phyloP scores from a whole-genome alignment of 2,888 invertebrate genomes.

The Globia sparganii region DNA sequence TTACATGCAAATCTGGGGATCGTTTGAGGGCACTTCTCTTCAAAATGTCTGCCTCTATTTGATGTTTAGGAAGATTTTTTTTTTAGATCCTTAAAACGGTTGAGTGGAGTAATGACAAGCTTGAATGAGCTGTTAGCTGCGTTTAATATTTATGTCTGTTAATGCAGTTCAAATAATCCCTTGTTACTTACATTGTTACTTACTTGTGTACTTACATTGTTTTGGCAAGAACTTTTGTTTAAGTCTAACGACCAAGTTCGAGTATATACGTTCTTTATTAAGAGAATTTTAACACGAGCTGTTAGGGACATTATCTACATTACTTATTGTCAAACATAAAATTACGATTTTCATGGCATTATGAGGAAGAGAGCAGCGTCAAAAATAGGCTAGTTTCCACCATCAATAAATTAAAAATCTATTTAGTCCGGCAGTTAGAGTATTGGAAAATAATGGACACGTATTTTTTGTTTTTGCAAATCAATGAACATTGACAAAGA shows the following conservation, averaged over 20 bases:
- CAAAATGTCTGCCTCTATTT: conserved; percentile 73
- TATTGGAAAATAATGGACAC: too few species aligned
- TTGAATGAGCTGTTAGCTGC: conserved; percentile 62
- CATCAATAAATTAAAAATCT: too few species aligned
- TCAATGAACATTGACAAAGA: too few species aligned
- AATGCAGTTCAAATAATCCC: conserved; percentile 61
- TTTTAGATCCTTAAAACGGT: conserved; percentile 65
- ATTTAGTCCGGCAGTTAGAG: too few species aligned
- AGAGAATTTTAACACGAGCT: neutral
- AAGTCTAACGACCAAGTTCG: neutral
- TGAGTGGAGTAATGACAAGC: conserved; percentile 62
- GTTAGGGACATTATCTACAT: neutral
- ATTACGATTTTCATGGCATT: neutral
- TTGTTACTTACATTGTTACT: conserved; percentile 43
- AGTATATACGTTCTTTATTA: neutral
- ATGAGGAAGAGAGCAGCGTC: neutral
- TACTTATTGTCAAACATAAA: neutral
- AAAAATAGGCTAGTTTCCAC: too few species aligned
- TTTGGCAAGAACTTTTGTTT: neutral
- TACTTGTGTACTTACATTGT: conserved; percentile 47
- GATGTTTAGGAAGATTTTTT: conserved; percentile 73
- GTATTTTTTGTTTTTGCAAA: too few species aligned
- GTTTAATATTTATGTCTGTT: conserved; percentile 61
- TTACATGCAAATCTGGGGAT: conserved; percentile 89
- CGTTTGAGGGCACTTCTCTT: conserved; percentile 78